Evolutionary conservation across 2,888 invertebrate genomes (phyloP).

Genomic region (Camponotus fellah): DNA sequence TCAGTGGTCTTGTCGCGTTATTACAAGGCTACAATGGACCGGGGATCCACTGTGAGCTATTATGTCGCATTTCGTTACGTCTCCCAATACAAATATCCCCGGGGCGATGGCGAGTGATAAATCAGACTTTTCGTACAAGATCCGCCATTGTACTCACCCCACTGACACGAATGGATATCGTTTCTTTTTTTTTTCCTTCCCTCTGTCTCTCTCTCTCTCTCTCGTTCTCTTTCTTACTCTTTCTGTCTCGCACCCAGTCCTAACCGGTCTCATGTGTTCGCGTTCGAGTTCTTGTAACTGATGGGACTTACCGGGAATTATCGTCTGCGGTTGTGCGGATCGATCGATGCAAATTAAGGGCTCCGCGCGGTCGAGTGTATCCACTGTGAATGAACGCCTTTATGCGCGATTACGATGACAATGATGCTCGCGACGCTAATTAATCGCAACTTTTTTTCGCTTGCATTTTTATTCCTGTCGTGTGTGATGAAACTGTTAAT

Average conservation of each 20-base stretch:
- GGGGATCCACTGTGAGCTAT: slow-evolving; percentile 83
- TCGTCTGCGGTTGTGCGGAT: slow-evolving; percentile 66
- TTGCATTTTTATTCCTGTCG: background rate
- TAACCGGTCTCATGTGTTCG: slow-evolving; percentile 74
- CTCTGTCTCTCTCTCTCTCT: slow-evolving; percentile 14
- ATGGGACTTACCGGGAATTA: slow-evolving; percentile 69
- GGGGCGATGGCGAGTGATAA: slow-evolving; percentile 82
- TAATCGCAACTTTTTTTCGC: background rate
- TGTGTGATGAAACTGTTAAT: background rate
- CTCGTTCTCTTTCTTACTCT: background rate
- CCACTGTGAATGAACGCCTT: slow-evolving; percentile 48
- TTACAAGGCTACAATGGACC: slow-evolving; percentile 84
- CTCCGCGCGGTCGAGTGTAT: slow-evolving; percentile 56
- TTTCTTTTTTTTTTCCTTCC: slow-evolving; percentile 28
- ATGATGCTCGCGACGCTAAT: slow-evolving; percentile 16
- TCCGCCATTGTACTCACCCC: slow-evolving; percentile 82
- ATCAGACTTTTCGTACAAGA: slow-evolving; percentile 84
- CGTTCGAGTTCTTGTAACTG: slow-evolving; percentile 67
- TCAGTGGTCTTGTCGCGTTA: slow-evolving; percentile 84
- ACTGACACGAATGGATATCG: slow-evolving; percentile 77
- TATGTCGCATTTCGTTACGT: slow-evolving; percentile 85
- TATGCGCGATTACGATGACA: slow-evolving; percentile 6
- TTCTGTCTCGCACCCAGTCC: slow-evolving; percentile 23
- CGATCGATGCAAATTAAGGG: slow-evolving; percentile 73
- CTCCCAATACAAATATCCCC: slow-evolving; percentile 84